Conservation (phyloP, 2,797 vertebrate genomes). For the Mormyrus proboscirostris region DNA sequence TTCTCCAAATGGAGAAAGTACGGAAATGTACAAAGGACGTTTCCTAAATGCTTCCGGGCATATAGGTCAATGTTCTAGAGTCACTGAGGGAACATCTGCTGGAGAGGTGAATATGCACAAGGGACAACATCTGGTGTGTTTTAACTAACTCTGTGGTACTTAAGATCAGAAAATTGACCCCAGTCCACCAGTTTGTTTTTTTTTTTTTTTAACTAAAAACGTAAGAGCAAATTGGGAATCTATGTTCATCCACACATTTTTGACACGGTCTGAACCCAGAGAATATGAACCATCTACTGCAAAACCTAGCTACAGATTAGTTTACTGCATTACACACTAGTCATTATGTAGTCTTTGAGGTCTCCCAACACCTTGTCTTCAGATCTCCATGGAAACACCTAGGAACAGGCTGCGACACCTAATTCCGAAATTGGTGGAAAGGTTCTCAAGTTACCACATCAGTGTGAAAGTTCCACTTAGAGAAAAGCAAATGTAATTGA, state of each 20-base stretch:
- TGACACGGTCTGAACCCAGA: not conserved
- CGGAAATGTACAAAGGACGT: not conserved
- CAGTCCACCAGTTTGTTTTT: not conserved
- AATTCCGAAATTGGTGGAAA: not conserved
- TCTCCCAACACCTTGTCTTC: not conserved
- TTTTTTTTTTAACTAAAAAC: not conserved
- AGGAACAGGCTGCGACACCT: not conserved
- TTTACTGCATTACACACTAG: not conserved
- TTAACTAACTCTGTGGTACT: not conserved
- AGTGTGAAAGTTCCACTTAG: not conserved
- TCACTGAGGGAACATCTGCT: not conserved
- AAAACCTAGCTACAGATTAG: not conserved
- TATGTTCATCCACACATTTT: not conserved
- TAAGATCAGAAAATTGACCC: not conserved
- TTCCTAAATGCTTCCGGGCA: not conserved
- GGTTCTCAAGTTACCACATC: not conserved
- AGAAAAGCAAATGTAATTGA: not conserved
- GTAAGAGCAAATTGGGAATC: not conserved
- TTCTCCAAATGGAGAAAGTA: not conserved
- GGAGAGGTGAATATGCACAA: not conserved
- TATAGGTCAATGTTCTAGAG: not conserved
- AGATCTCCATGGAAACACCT: not conserved
- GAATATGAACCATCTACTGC: not conserved
- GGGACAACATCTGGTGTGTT: slow-evolving; percentile 5
- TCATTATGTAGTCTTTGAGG: not conserved